phyloP scores from a whole-genome alignment of 2,888 invertebrate species.

The Phymatocera aterrima region DNA sequence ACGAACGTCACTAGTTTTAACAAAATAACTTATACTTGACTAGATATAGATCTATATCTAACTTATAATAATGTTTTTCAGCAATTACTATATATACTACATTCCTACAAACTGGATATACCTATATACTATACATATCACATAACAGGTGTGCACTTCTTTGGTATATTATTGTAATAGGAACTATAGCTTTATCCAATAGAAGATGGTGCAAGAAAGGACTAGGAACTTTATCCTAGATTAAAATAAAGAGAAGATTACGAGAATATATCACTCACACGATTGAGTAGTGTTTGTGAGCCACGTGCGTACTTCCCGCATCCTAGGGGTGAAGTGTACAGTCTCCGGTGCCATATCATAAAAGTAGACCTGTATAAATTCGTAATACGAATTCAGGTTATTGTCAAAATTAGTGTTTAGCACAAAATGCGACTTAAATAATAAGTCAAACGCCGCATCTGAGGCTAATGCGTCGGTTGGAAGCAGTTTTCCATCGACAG shows the following conservation, averaged over 20 bases:
- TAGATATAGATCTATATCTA: not conserved
- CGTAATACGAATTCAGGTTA: slow-evolving; percentile 20
- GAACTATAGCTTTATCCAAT: not conserved
- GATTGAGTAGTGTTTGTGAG: slow-evolving; percentile 32
- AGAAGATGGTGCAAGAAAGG: not conserved
- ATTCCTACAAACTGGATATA: not conserved
- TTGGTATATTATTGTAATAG: not conserved
- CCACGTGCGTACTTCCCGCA: slow-evolving; percentile 34
- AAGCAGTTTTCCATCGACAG: slow-evolving; percentile 15
- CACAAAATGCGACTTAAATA: slow-evolving; percentile 37
- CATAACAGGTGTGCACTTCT: not conserved
- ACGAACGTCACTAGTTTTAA: not conserved
- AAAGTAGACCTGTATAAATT: slow-evolving; percentile 33
- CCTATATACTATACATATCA: not conserved
- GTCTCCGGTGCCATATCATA: not conserved
- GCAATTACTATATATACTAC: not conserved
- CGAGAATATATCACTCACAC: not conserved
- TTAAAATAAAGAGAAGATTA: not conserved
- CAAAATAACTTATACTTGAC: not conserved
- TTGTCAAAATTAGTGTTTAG: slow-evolving; percentile 15
- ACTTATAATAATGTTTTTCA: not conserved
- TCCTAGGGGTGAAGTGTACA: slow-evolving; percentile 36
- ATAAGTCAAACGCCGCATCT: slow-evolving; percentile 2
- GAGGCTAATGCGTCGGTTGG: not conserved
- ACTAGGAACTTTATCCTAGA: not conserved